These are phyloP conservation scores for Hirtodrosophila duncani DNA, from an alignment of 2,888 invertebrate species.

Conservation along the genomic window DNA sequence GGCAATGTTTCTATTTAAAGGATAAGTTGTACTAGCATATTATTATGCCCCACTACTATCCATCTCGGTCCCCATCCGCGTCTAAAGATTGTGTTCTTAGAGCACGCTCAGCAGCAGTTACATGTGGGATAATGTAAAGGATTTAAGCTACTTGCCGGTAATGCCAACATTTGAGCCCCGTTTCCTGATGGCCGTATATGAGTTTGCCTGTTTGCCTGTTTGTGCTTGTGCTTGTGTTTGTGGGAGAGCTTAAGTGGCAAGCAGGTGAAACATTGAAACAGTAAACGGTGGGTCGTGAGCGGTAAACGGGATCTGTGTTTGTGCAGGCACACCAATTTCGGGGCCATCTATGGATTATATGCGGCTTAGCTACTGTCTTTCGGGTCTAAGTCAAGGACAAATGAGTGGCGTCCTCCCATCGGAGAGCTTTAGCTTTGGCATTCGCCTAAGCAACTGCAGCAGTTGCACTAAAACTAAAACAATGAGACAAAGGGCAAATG, in stretches of 20 bases:
- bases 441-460: constrained; percentile 12
- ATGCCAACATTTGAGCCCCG: constrained; percentile 43
- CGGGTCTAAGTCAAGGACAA: constrained; percentile 33
- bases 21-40: not conserved
- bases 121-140: constrained; percentile 64
- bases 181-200: constrained; percentile 14
- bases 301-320: too few relatives aligned
- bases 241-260: constrained; percentile 38
- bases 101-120: constrained; percentile 45
- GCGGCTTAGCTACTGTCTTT: constrained; percentile 1
- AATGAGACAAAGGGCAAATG: too few relatives aligned
- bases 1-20: constrained; percentile 1
- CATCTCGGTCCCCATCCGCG: not conserved
- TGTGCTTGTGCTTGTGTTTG: constrained; percentile 9
- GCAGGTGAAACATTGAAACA: constrained; percentile 40
- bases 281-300: constrained; percentile 20
- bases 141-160: constrained; percentile 66
- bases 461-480: too few relatives aligned
- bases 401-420: constrained; percentile 26
- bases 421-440: constrained; percentile 39
- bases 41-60: not conserved
- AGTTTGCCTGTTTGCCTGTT: not conserved
- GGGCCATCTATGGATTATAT: constrained; percentile 38
- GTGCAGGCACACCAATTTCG: constrained; percentile 10
- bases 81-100: constrained; percentile 25